A percentile compares a stretch with the other conserved stretches of the same genome.
phyloP scores from a whole-genome alignment of 2,113 vertebrate genomes.

The Scatophagus argus region DNA sequence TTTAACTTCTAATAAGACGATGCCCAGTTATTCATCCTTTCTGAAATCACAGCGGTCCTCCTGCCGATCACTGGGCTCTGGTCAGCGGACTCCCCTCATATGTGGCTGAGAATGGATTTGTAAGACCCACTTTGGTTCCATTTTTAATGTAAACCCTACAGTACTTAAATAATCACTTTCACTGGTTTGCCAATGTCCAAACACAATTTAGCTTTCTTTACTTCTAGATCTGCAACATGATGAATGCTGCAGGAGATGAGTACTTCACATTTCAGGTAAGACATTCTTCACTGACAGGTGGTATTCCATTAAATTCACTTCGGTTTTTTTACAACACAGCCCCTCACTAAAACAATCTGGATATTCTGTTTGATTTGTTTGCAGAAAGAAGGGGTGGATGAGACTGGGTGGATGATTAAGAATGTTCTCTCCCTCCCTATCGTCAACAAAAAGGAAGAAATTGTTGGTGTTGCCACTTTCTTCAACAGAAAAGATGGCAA shows the following conservation, averaged over 20 bases:
- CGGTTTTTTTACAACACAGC: background rate
- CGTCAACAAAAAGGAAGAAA: constrained; percentile 97
- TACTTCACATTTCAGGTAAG: constrained; percentile 93
- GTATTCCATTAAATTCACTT: background rate
- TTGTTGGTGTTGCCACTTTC: constrained; percentile 94
- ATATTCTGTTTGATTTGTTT: background rate
- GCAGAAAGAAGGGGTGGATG: constrained; percentile 92
- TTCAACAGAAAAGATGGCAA: constrained; percentile 93
- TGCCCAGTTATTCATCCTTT: constrained; percentile 3
- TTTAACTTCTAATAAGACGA: background rate
- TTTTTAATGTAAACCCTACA: background rate
- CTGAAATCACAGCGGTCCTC: constrained; percentile 85
- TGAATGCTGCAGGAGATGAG: constrained; percentile 90
- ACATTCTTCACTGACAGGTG: background rate
- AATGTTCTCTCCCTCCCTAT: constrained; percentile 95
- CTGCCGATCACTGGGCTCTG: constrained; percentile 93
- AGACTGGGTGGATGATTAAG: constrained; percentile 89
- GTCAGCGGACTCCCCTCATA: constrained; percentile 91
- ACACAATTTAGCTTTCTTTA: background rate
- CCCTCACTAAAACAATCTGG: background rate
- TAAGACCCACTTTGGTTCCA: constrained; percentile 79
- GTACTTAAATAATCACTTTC: background rate
- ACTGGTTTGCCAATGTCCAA: background rate
- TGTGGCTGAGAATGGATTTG: constrained; percentile 95
- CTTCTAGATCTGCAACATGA: constrained; percentile 94